Evolutionary conservation across 2,888 invertebrate genomes (phyloP).

Genomic region (Lydus trimaculatus): DNA sequence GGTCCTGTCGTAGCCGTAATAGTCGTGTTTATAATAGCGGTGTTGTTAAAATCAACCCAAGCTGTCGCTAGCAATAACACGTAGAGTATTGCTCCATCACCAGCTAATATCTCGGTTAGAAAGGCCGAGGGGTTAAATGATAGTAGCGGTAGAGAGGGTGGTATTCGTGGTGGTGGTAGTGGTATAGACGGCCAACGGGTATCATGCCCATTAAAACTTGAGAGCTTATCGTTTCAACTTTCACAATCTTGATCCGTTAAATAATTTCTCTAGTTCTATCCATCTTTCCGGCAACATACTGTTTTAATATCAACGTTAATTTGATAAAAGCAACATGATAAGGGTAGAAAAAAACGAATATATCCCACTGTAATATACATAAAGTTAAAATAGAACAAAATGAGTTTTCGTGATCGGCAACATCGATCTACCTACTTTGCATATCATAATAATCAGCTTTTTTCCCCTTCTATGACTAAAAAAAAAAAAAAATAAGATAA

Average conservation of each 20-base stretch:
- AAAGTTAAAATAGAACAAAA: constrained; percentile 24
- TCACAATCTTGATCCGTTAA: constrained; percentile 7
- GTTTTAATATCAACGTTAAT: constrained; percentile 27
- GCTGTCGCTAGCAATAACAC: constrained; percentile 39
- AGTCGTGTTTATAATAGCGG: constrained; percentile 39
- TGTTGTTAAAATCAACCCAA: constrained; percentile 36
- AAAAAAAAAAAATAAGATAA: constrained; percentile 49
- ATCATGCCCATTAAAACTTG: constrained; percentile 33
- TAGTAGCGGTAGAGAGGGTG: not conserved
- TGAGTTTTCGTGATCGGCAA: constrained; percentile 46
- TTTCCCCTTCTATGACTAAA: constrained; percentile 12
- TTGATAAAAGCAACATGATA: constrained; percentile 18
- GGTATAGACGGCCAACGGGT: constrained; percentile 29
- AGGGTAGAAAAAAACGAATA: constrained; percentile 25
- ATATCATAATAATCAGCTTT: constrained; percentile 55
- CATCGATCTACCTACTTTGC: constrained; percentile 48
- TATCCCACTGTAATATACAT: constrained; percentile 20
- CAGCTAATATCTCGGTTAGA: constrained; percentile 35
- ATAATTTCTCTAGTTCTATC: not conserved
- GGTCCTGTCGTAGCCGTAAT: constrained; percentile 3
- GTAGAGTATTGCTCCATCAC: constrained; percentile 37
- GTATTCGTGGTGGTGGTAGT: not conserved
- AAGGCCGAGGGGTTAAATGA: not conserved
- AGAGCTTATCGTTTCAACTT: constrained; percentile 30
- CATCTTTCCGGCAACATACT: constrained; percentile 24